A percentile compares a stretch with the other conserved stretches of the same genome.
These are phyloP conservation scores for Phthorimaea operculella DNA, from an alignment of 1,140 invertebrate species.

Conservation along the genomic window DNA sequence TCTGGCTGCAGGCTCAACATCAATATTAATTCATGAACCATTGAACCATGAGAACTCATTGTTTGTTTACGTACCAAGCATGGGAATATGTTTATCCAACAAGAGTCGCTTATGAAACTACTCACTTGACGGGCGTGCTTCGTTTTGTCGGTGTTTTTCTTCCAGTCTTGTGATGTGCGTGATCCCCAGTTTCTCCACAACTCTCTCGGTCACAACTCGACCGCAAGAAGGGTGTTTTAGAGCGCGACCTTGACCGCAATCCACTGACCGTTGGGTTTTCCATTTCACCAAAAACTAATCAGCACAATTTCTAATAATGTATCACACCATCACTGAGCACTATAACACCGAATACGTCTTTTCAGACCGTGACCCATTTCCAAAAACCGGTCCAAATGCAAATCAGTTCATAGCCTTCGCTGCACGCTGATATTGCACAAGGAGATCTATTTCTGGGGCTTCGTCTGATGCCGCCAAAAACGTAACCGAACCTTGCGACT, in stretches of 20 bases:
- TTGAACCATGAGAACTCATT: neutral
- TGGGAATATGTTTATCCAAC: neutral
- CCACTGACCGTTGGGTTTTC: constrained; percentile 51
- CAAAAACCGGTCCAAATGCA: constrained; percentile 28
- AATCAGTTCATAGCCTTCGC: constrained; percentile 38
- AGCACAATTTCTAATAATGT: constrained; percentile 22
- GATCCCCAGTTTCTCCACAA: constrained; percentile 60
- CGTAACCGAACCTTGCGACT: constrained; percentile 40
- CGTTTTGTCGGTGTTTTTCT: constrained; percentile 60
- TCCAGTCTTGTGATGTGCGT: constrained; percentile 61
- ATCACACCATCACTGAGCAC: neutral
- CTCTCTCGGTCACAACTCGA: constrained; percentile 68
- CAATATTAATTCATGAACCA: no score
- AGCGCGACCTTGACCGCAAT: constrained; percentile 70
- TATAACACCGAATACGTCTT: neutral
- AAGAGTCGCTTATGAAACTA: constrained; percentile 10
- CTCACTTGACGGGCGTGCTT: constrained; percentile 68
- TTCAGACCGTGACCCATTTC: constrained; percentile 27
- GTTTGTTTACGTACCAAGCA: neutral
- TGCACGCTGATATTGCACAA: constrained; percentile 58
- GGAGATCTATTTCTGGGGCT: constrained; percentile 63
- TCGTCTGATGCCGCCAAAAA: constrained; percentile 59
- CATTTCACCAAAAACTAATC: constrained; percentile 30
- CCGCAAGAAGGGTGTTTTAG: constrained; percentile 71
- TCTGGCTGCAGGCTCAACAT: no score